phyloP scores from a whole-genome alignment of 2,797 vertebrate species.

The Vultur gryphus region DNA sequence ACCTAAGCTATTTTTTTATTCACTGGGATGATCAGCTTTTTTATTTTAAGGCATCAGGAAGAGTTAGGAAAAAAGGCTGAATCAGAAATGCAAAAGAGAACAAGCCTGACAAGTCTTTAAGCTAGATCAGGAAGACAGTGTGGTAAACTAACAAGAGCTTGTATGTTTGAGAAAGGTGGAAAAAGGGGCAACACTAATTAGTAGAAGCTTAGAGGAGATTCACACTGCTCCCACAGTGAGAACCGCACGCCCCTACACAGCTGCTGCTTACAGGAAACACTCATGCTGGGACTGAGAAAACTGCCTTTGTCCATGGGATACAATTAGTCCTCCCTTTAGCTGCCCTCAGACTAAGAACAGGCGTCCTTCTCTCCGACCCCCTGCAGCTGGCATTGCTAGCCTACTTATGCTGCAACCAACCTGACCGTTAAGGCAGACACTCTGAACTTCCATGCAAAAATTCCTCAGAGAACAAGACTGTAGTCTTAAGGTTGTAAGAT shows the following conservation, averaged over 20 bases:
- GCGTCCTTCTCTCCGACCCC: rapidly evolving
- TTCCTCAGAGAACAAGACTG: background rate
- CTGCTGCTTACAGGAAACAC: background rate
- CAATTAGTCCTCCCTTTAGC: background rate
- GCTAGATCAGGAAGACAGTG: background rate
- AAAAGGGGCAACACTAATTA: background rate
- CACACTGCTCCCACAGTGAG: background rate
- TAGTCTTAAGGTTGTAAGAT: background rate
- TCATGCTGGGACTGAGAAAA: background rate
- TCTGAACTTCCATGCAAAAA: background rate
- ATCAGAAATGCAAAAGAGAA: background rate
- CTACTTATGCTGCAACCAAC: background rate
- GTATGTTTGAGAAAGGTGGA: background rate
- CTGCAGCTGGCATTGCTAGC: background rate
- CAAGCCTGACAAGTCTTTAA: background rate
- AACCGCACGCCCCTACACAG: background rate
- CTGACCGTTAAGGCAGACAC: background rate
- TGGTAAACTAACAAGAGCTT: background rate
- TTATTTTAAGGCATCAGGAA: background rate
- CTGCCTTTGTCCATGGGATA: background rate
- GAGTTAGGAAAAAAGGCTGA: background rate
- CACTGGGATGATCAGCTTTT: background rate
- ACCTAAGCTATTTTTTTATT: background rate
- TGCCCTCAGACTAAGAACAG: background rate
- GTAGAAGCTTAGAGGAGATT: background rate